These are phyloP conservation scores for Drosophila kambysellisi DNA, from an alignment of 2,888 invertebrate species.

Conservation along the genomic window DNA sequence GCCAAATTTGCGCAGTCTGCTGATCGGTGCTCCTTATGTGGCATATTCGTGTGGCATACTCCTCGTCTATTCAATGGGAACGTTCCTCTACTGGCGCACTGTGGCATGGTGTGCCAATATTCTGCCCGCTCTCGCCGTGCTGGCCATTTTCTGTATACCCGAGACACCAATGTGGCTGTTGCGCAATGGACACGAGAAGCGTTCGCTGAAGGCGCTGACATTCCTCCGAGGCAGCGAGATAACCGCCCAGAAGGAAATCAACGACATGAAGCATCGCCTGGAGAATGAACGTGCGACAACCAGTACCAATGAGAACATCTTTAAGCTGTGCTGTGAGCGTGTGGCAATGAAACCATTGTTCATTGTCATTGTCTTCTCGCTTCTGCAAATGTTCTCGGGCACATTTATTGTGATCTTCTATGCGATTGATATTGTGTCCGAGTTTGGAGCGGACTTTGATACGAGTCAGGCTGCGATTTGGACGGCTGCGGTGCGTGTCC, in stretches of 20 bases:
- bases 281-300: constrained; percentile 86
- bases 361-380: constrained; percentile 90
- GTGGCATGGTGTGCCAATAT: constrained; percentile 89
- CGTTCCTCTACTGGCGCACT: constrained; percentile 89
- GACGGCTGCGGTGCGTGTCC: constrained; percentile 89
- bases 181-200: constrained; percentile 86
- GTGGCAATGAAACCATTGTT: constrained; percentile 90
- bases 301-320: constrained; percentile 85
- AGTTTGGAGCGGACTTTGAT: constrained; percentile 86
- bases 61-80: constrained; percentile 90
- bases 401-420: constrained; percentile 92
- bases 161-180: constrained; percentile 92
- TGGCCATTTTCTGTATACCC: constrained; percentile 88
- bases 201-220: constrained; percentile 87
- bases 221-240: constrained; percentile 88
- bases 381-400: constrained; percentile 90
- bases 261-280: constrained; percentile 87
- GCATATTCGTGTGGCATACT: constrained; percentile 91
- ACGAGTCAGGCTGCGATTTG: constrained; percentile 88
- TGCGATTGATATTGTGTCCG: constrained; percentile 90
- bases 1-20: constrained; percentile 89
- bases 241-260: constrained; percentile 87
- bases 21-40: constrained; percentile 90
- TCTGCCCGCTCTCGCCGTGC: constrained; percentile 87
- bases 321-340: constrained; percentile 86